Evolutionary conservation across 1,140 invertebrate species (phyloP).

Genomic region (Hesperophylax magnus): DNA sequence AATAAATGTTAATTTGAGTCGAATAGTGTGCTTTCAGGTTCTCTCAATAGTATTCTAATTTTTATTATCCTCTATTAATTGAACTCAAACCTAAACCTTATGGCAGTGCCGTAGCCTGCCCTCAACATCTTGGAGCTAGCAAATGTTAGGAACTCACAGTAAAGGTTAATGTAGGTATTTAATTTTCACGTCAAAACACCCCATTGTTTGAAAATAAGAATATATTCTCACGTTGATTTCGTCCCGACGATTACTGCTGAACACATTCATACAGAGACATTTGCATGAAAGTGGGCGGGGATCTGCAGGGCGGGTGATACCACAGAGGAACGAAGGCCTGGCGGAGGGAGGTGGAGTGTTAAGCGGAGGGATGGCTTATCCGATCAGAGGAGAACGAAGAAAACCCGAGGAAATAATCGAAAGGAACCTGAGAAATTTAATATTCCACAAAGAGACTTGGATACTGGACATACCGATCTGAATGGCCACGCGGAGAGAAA

Average conservation of each 20-base stretch:
- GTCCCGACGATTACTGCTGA: background rate
- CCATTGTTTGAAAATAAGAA: too few relatives aligned
- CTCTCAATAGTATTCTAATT: too few relatives aligned
- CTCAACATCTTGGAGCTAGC: too few relatives aligned
- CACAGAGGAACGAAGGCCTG: background rate
- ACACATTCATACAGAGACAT: background rate
- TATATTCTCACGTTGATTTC: background rate
- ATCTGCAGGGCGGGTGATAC: slow-evolving; percentile 6
- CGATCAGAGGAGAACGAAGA: slow-evolving; percentile 24
- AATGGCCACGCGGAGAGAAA: background rate
- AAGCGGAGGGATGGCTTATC: slow-evolving; percentile 17
- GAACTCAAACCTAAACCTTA: too few relatives aligned
- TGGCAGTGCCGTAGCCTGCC: too few relatives aligned
- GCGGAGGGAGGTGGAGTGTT: background rate
- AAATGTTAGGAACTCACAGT: too few relatives aligned
- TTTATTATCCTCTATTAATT: too few relatives aligned
- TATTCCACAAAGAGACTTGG: slow-evolving; percentile 9
- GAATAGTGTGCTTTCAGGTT: too few relatives aligned
- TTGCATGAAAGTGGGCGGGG: slow-evolving; percentile 18
- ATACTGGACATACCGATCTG: background rate
- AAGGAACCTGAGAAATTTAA: slow-evolving; percentile 14
- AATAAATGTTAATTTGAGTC: too few relatives aligned
- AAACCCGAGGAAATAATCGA: slow-evolving; percentile 31
- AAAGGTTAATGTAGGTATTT: too few relatives aligned
- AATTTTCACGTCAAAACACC: too few relatives aligned